These are phyloP conservation scores for Tuberolachnus salignus DNA, from an alignment of 2,888 invertebrate species.

Conservation along the genomic window DNA sequence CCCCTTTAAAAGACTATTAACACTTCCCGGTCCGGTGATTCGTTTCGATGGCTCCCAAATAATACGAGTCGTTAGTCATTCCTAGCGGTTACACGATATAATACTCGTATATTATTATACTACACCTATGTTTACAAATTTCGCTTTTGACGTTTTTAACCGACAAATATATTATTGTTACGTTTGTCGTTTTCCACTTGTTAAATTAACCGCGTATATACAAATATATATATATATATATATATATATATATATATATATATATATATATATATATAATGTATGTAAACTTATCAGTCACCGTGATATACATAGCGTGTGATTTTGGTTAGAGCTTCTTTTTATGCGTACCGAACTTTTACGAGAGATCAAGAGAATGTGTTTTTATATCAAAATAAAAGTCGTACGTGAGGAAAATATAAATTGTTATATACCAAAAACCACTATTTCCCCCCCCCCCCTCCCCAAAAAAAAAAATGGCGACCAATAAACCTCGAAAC, in stretches of 20 bases:
- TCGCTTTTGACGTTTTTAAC: neutral
- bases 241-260: neutral
- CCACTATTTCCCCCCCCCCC: no score
- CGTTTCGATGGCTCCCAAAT: slow-evolving; percentile 14
- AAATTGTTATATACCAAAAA: neutral
- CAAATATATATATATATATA: neutral
- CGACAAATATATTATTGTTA: neutral
- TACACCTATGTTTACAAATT: no score
- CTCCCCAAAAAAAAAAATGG: slow-evolving; percentile 16
- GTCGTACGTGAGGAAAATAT: slow-evolving; percentile 29
- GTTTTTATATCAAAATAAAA: slow-evolving; percentile 41
- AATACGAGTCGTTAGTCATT: slow-evolving; percentile 25
- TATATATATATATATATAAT: neutral
- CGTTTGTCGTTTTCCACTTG: neutral
- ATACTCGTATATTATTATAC: neutral
- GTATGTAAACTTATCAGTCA: neutral
- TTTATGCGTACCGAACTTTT: neutral
- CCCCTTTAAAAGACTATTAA: slow-evolving; percentile 46
- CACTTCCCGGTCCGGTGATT: slow-evolving; percentile 41
- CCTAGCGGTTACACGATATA: slow-evolving; percentile 5
- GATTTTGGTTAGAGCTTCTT: slow-evolving; percentile 18
- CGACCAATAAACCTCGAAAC: neutral
- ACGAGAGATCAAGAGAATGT: slow-evolving; percentile 25
- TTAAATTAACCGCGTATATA: neutral
- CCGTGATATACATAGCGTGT: neutral